phyloP scores from a whole-genome alignment of 2,797 vertebrate species.

The Oreortyx pictus region DNA sequence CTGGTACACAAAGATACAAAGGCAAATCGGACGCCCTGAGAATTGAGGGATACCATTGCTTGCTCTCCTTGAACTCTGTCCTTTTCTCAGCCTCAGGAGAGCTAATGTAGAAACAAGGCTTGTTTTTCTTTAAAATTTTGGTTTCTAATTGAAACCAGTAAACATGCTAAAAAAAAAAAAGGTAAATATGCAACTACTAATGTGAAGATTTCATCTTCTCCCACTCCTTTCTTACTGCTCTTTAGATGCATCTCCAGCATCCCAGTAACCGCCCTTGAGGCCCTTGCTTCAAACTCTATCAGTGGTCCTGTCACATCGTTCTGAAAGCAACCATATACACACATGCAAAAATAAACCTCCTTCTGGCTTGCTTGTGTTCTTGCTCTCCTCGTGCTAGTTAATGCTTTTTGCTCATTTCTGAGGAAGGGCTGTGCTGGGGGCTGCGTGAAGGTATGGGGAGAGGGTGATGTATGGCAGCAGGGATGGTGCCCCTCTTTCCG shows the following conservation, averaged over 20 bases:
- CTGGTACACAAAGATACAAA: background rate
- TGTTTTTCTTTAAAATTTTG: background rate
- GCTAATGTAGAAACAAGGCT: background rate
- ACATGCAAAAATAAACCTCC: background rate
- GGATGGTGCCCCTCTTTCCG: background rate
- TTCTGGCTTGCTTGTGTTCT: background rate
- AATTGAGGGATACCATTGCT: background rate
- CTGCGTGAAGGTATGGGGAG: background rate
- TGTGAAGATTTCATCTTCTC: background rate
- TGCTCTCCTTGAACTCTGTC: background rate
- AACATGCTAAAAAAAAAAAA: background rate
- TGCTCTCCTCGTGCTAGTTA: background rate
- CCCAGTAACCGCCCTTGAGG: background rate
- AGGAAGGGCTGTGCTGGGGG: background rate
- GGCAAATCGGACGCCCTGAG: background rate
- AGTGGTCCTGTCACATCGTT: background rate
- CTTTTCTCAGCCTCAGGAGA: background rate
- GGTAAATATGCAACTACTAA: background rate
- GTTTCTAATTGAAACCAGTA: background rate
- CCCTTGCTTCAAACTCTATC: background rate
- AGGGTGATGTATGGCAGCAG: fast-evolving
- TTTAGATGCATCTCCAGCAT: background rate
- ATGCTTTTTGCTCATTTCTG: background rate
- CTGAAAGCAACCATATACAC: background rate
- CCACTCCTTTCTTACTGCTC: background rate